Evolutionary conservation across 2,888 invertebrate genomes (phyloP).

Genomic region (Ganaspis brasiliensis): DNA sequence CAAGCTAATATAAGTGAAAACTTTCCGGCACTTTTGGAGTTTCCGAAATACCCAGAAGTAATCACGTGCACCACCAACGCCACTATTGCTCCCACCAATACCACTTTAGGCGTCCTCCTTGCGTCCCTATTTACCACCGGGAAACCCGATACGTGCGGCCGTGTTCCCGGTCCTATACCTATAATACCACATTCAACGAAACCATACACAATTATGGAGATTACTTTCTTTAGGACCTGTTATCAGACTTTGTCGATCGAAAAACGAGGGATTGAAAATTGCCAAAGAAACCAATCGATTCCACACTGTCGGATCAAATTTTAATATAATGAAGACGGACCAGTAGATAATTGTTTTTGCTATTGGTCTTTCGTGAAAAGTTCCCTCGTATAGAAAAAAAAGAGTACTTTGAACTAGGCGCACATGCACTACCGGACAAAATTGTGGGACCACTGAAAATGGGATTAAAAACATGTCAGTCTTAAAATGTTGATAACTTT

Average conservation of each 20-base stretch:
- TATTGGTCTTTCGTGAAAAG: too few species aligned
- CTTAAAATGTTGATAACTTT: too few species aligned
- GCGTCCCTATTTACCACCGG: conserved; percentile 30
- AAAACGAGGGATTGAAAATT: neutral
- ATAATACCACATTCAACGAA: conserved; percentile 52
- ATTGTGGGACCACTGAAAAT: too few species aligned
- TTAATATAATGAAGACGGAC: too few species aligned
- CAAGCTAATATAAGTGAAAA: conserved; percentile 66
- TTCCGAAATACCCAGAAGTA: conserved; percentile 68
- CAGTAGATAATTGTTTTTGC: too few species aligned
- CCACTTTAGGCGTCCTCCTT: neutral
- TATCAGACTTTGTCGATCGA: neutral
- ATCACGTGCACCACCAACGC: conserved; percentile 57
- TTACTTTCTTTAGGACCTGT: conserved; percentile 56
- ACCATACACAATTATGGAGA: conserved; percentile 63
- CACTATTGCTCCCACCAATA: conserved; percentile 16
- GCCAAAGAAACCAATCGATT: neutral
- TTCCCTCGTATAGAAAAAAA: too few species aligned
- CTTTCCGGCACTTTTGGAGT: conserved; percentile 66
- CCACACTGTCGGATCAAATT: too few species aligned
- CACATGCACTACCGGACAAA: too few species aligned
- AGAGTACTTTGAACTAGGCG: too few species aligned
- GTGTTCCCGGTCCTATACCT: conserved; percentile 15
- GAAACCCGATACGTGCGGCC: conserved; percentile 62
- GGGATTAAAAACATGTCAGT: too few species aligned